Base-by-base conservation (phyloP, 2,797 vertebrate species). In the Pangasius sanitwongsei region DNA sequence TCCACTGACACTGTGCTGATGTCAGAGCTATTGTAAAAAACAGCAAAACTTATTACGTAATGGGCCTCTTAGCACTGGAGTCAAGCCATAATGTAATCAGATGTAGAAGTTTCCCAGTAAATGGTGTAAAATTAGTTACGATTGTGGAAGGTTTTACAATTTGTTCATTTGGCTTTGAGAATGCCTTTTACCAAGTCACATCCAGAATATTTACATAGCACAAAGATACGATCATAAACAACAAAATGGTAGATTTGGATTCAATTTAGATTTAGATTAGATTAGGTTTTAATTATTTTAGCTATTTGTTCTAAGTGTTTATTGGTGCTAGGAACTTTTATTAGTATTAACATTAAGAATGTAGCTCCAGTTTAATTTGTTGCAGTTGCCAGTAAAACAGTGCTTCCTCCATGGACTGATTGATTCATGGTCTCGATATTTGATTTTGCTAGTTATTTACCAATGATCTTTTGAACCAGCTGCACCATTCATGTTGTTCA, bases 1-100 rank as follows among this genome's bases (percentile, higher is more conserved):
- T 61, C n/a, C 12, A 25, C 89, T 83, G 25, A 78, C 48, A 78
- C 44, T 55, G 48, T 85, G 84, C 84, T 70, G 44, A 70, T 25
- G n/a, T 31, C 11, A 41, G 37, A 48, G 80, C 55, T 57, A 37
- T 65, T 44, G 23, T 44, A 69, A 37, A 34, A 81, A 15, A 50
- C 23, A 83, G 13, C 81, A 15, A 61, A 37, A 25, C 12, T 0
- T 13, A 37, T 59, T 23, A 82, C 6, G 3, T 61, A 59, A 37
- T 81, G 18, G 53, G 55, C 6, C 31, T n/a, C 59, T 83, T 65
- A 16, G n/a, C 23, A 63, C 23, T n/a, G 59, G 13, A 83, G 7
- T 63, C 37, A 18, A 63, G 37, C 37, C 23, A 83, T 44, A 8
- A 48, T 37, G 37, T 65, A 63, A 83, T 44, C 37, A 7, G 7